Base-by-base conservation (phyloP, 2,113 vertebrate genomes). In the Columbina picui region DNA sequence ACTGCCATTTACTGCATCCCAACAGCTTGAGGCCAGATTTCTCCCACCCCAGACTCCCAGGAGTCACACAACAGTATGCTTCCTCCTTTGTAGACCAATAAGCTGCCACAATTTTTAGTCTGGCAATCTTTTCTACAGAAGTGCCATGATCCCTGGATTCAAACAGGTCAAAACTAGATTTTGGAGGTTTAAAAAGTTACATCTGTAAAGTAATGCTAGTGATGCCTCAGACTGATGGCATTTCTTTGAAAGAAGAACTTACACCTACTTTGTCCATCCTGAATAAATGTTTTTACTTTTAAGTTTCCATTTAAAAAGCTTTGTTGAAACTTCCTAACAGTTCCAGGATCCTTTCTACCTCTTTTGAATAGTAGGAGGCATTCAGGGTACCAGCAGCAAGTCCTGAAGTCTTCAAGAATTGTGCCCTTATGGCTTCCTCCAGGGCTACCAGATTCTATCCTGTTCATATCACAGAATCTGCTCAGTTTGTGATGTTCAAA, bases 1-100 rank as follows among this genome's bases (percentile, higher is more conserved):
- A 7, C 14, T 59, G n/a, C 15, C 3, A 0, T 60, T 67, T 81
- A 34, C 55, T 93, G 34, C 23, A 59, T 67, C n/a, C 25, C 38
- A 89, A 45, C 64, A 89, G 47, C 77, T 55, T 90, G 76, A 59
- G n/a, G 30, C 47, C 86, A 89, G 83, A 89, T 61, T 87, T 77
- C 14, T 67, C 38, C 64, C 43, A 52, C 16, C 14, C 11, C 12
- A 57, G 14, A 26, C 29, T 94, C 36, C 21, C 57, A 41, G 23
- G 30, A 92, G 22, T 50, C 22, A 82, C 63, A 70, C 32, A 67
- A 74, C 45, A 8, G 8, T 38, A 74, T 0, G 2, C 25, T 81
- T 84, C 56, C 56, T 84, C 32, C 47, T 78, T 78, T 29, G 38
- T 13, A 87, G 14, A 5, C 22, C 12, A 4, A 0, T 9, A 39